These are phyloP conservation scores for Piscicola geometra DNA, from an alignment of 2,888 invertebrate species.

Conservation along the genomic window DNA sequence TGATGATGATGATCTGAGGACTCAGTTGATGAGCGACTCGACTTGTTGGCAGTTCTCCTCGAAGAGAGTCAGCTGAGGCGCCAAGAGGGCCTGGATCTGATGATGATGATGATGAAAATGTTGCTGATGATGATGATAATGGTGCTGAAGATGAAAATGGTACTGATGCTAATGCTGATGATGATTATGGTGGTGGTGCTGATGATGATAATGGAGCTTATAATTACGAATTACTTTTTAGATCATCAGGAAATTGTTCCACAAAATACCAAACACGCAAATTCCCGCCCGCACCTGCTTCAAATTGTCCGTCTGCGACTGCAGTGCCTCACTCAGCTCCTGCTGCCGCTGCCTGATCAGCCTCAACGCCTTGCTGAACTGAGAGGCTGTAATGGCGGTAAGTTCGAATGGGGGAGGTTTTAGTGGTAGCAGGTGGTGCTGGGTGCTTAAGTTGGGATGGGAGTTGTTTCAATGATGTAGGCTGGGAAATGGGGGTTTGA, in stretches of 20 bases:
- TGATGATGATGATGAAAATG: no score
- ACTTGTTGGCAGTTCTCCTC: conserved; percentile 21
- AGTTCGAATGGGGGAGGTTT: no score
- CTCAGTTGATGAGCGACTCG: conserved; percentile 9
- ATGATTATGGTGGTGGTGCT: no score
- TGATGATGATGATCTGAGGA: neutral
- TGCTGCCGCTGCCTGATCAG: conserved; percentile 40
- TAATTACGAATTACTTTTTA: no score
- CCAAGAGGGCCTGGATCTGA: conserved; percentile 27
- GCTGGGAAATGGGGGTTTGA: no score
- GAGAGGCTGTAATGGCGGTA: neutral
- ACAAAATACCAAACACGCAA: no score
- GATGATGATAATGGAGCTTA: no score
- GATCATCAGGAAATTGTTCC: no score
- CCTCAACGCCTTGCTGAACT: conserved; percentile 6
- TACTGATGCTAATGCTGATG: neutral
- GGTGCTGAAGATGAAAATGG: neutral
- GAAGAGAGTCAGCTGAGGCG: conserved; percentile 8
- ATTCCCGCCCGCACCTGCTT: conserved; percentile 50
- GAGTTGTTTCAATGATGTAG: no score
- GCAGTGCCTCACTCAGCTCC: conserved; percentile 49
- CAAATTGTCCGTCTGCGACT: conserved; percentile 51
- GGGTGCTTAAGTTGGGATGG: no score
- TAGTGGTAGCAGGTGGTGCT: no score
- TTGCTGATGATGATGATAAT: neutral